Base-by-base conservation (phyloP, 2,888 invertebrate genomes). In the Aleiodes alternator region DNA sequence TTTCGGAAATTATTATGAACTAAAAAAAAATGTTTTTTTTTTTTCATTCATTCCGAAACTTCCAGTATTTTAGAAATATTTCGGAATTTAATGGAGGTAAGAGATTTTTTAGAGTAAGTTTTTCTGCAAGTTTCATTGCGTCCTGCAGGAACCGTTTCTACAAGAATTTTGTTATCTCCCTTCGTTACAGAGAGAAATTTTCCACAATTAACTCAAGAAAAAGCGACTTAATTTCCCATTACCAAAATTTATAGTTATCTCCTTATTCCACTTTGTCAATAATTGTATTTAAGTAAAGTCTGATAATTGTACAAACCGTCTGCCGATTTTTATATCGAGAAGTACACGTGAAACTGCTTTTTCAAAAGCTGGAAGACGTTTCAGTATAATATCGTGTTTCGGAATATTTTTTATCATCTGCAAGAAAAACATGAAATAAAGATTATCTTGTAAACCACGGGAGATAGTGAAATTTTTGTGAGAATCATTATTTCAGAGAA, bases 341-440 rank as follows among this genome's bases (percentile, higher is more conserved):
- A 98, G 91, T 66, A 97, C 95, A 87, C 94, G 93, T 0, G 97
- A 97, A 11, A 98, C 92, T 0, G 96, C 93, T 88, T 93, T 94
- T 87, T 97, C 97, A 89, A 96, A 96, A 70, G 93, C 93, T 4
- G 97, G 97, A 84, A 97, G 94, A 86, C 94, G 92, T 73, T 92
- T 88, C 61, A 97, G 90, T 51, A 95, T 93, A 73, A 91, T 91
- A 87, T 97, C 96, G 86, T 96, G 94, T 83, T 93, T 93, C 72
- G 91, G 92, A 69, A 96, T 94, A 90, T 96, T 96, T 90, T 95
- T 96, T 75, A 97, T 94, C 72, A 96, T 92, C 95, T 96, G 88
- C 78, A 78, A 72, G 72, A 66, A 69, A 48, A 56, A 6, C 3
- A 7, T 55, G 14, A n/a, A 55, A 14, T 16, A n/a, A 16, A 6